These are phyloP conservation scores for Hanleya hanleyi DNA, from an alignment of 2,888 invertebrate species.

Conservation along the genomic window DNA sequence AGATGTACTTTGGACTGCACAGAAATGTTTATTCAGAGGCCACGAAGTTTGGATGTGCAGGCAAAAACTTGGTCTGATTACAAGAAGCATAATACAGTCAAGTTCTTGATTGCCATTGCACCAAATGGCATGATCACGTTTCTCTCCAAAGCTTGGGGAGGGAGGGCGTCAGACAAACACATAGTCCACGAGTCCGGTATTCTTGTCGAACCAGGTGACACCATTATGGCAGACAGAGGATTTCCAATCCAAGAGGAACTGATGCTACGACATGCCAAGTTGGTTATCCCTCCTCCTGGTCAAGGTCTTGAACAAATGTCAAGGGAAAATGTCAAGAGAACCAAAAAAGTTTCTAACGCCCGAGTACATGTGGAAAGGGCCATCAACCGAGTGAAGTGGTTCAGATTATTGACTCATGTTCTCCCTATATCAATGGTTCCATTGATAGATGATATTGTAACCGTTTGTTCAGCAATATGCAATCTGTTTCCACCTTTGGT, in stretches of 20 bases:
- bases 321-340: slow-evolving; percentile 17
- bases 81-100: slow-evolving; percentile 33
- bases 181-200: slow-evolving; percentile 25
- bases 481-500: slow-evolving; percentile 38
- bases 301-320: slow-evolving; percentile 25
- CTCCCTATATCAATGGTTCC: slow-evolving; percentile 35
- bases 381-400: slow-evolving; percentile 35
- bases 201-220: slow-evolving; percentile 24
- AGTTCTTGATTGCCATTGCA: slow-evolving; percentile 25
- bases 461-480: slow-evolving; percentile 34
- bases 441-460: slow-evolving; percentile 35
- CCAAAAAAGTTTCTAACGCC: slow-evolving; percentile 35
- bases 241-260: slow-evolving; percentile 30
- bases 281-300: slow-evolving; percentile 24
- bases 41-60: slow-evolving; percentile 18
- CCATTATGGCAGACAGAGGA: slow-evolving; percentile 34
- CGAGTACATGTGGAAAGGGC: slow-evolving; percentile 39
- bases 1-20: background rate
- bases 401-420: slow-evolving; percentile 26
- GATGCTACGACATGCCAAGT: background rate
- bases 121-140: slow-evolving; percentile 32
- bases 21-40: slow-evolving; percentile 8
- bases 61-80: slow-evolving; percentile 27
- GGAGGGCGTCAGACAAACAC: slow-evolving; percentile 29
- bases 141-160: slow-evolving; percentile 32